Base-by-base conservation (phyloP, 2,797 vertebrate species). In the Kryptopterus vitreolus region DNA sequence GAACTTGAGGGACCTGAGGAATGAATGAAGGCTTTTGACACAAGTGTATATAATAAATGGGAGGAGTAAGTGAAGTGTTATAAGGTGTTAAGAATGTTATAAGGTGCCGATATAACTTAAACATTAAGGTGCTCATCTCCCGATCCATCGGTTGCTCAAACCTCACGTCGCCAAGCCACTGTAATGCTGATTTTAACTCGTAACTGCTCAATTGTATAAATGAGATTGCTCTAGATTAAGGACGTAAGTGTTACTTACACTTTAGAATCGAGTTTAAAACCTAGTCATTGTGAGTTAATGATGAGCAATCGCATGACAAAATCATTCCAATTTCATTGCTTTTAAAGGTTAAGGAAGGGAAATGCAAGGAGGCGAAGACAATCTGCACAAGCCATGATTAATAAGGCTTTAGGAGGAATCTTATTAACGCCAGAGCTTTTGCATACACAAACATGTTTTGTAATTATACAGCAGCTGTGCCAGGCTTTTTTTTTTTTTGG, bases 381-480 rank as follows among this genome's bases (percentile, higher is more conserved):
- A 85, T 78, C 80, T 85, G 88, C 87, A 87, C 80, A 86, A 87
- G 79, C 72, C 87, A 87, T 90, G 81, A 87, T 73, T 20, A 73
- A 24, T 58, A 58, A 38, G 22, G 33, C 53, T 73, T 58, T 43
- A 58, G 15, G 90, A 89, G 90, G 89, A 69, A 90, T 86, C 89
- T 89, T 90, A 91, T 93, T 91, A 93, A 88, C 84, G 74, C 16
- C 20, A 83, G 77, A 79, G 88, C 88, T 92, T 92, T 92, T 91
- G 88, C 90, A 90, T 89, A 89, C 87, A 86, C 90, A 92, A 93
- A 91, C 87, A 90, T 50, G 75, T 78, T 84, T 79, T 79, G 88
- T 90, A 91, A 91, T 92, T 90, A 91, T 79, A 88, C 88, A 89
- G 87, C 91, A 92, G 91, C 90, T 91, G 91, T 89, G 52, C 53